These are phyloP conservation scores for Acipenser transmontanus DNA, from an alignment of 2,797 vertebrate species.

Conservation along the genomic window DNA sequence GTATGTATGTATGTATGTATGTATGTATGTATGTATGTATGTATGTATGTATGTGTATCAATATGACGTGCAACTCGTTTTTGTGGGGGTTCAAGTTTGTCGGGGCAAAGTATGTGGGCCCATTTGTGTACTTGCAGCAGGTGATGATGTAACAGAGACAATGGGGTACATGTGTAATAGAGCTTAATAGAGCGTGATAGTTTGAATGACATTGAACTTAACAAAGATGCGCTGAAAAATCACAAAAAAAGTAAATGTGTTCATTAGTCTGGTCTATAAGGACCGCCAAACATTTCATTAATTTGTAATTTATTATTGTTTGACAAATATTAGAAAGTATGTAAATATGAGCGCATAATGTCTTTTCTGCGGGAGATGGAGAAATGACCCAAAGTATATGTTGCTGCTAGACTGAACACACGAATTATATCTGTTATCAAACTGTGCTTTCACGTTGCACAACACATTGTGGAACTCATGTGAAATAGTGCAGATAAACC, in stretches of 20 bases:
- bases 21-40: background rate
- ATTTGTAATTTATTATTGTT: conserved; percentile 99
- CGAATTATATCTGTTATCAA: conserved; percentile 86
- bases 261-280: conserved; percentile 94
- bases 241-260: conserved; percentile 72
- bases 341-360: conserved; percentile 98
- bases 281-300: conserved; percentile 98
- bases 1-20: background rate
- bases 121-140: conserved; percentile 73
- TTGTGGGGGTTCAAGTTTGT: too few relatives aligned
- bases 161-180: conserved; percentile 80
- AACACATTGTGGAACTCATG: conserved; percentile 83
- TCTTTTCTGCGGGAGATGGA: conserved; percentile 97
- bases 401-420: conserved; percentile 92
- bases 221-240: conserved; percentile 72
- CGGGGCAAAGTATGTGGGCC: background rate
- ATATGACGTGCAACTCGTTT: too few relatives aligned
- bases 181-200: conserved; percentile 89
- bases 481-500: conserved; percentile 98
- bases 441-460: conserved; percentile 83
- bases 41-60: too few relatives aligned
- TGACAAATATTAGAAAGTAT: conserved; percentile 99
- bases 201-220: conserved; percentile 85
- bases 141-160: conserved; percentile 84
- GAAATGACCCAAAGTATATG: conserved; percentile 97